A percentile compares a stretch with the other conserved stretches of the same genome.
These are phyloP conservation scores for Microctenopoma stevenorrisi DNA, from an alignment of 2,797 vertebrate genomes.

Conservation along the genomic window DNA sequence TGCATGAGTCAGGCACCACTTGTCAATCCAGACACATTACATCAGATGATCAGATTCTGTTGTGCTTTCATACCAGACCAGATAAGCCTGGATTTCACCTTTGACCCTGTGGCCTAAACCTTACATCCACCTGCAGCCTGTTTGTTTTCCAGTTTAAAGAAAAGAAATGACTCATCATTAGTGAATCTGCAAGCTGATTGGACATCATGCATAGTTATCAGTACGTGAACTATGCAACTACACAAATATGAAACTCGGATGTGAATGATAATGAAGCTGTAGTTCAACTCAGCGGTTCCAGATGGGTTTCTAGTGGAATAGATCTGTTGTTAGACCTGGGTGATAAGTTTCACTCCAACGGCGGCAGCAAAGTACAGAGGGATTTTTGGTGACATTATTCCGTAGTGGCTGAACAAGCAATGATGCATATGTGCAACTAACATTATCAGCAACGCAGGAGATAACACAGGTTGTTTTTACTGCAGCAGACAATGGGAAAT, in stretches of 20 bases:
- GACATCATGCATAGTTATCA: slow-evolving; percentile 44
- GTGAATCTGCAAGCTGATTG: slow-evolving; percentile 39
- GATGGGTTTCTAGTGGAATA: slow-evolving; percentile 32
- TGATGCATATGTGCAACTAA: slow-evolving; percentile 56
- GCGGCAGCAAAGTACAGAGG: slow-evolving; percentile 35
- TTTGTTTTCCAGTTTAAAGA: slow-evolving; percentile 29
- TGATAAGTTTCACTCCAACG: slow-evolving; percentile 45
- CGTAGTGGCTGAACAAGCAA: slow-evolving; percentile 81
- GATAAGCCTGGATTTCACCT: slow-evolving; percentile 63
- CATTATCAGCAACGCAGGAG: slow-evolving; percentile 76
- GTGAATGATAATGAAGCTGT: slow-evolving; percentile 26
- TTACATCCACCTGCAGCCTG: slow-evolving; percentile 34
- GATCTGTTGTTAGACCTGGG: slow-evolving; percentile 59
- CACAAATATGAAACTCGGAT: slow-evolving; percentile 45
- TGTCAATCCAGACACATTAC: slow-evolving; percentile 62
- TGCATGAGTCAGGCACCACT: slow-evolving; percentile 45
- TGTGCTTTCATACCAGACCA: slow-evolving; percentile 51
- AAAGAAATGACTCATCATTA: slow-evolving; percentile 32
- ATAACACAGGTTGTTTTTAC: slow-evolving; percentile 78
- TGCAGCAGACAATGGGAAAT: slow-evolving; percentile 81
- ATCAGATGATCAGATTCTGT: slow-evolving; percentile 67
- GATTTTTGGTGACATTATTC: slow-evolving; percentile 64
- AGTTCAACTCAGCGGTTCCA: slow-evolving; percentile 6
- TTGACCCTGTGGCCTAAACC: slow-evolving; percentile 29
- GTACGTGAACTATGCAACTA: slow-evolving; percentile 30